These are phyloP conservation scores for Catalaphyllia jardinei DNA, from an alignment of 64 coral and sea anemone species.

Conservation along the genomic window DNA sequence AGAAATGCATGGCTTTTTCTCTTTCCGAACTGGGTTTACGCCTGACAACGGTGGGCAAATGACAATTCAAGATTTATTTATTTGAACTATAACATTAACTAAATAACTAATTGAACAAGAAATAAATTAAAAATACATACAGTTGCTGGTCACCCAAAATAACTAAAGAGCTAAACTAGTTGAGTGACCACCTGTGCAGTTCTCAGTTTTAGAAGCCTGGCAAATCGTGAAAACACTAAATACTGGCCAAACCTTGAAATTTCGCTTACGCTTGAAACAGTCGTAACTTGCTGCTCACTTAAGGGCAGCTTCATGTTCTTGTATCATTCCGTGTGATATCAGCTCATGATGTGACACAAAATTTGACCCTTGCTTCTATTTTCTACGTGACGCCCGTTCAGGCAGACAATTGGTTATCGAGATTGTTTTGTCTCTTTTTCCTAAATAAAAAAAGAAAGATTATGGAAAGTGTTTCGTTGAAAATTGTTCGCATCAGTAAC, in stretches of 20 bases:
- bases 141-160: too few species aligned
- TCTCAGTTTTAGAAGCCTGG: not conserved
- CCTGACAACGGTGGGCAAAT: too few species aligned
- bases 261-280: not conserved
- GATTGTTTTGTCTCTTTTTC: not conserved
- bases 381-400: not conserved
- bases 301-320: slow-evolving; percentile 1
- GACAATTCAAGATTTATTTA: too few species aligned
- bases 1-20: too few species aligned
- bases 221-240: not conserved
- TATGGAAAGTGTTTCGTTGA: not conserved
- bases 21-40: too few species aligned
- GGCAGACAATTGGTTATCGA: not conserved
- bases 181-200: too few species aligned
- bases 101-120: too few species aligned
- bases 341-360: not conserved
- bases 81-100: too few species aligned
- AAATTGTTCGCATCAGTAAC: not conserved
- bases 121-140: too few species aligned
- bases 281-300: not conserved
- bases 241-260: not conserved
- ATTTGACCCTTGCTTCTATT: not conserved
- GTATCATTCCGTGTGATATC: slow-evolving; percentile 25
- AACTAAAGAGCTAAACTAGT: too few species aligned
- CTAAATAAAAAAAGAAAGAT: not conserved